Conservation (phyloP, 2,888 invertebrate genomes). For the Entomobrya proxima region DNA sequence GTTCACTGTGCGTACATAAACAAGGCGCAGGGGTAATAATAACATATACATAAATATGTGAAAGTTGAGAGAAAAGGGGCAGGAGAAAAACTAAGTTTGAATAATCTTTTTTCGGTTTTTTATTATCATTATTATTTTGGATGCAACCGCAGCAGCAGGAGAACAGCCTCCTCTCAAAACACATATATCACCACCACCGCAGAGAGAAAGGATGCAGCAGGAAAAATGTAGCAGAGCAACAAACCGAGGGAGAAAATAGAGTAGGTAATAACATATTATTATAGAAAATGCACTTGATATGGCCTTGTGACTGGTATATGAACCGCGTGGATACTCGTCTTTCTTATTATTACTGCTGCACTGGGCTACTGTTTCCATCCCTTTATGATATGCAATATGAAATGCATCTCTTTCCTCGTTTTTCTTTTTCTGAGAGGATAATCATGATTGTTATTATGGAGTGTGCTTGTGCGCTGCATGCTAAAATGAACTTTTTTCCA, state of each 20-base stretch:
- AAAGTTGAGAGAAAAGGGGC: conserved; percentile 52
- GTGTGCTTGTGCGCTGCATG: conserved; percentile 53
- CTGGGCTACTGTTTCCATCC: neutral
- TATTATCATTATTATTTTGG: conserved; percentile 36
- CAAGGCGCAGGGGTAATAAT: conserved; percentile 20
- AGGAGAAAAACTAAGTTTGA: conserved; percentile 47
- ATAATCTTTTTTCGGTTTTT: conserved; percentile 54
- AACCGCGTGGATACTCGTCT: neutral
- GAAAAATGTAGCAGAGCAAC: no score
- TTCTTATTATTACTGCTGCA: neutral
- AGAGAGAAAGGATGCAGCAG: neutral
- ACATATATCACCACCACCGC: neutral
- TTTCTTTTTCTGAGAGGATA: conserved; percentile 29
- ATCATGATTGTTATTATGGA: conserved; percentile 61
- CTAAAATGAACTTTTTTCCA: conserved; percentile 8
- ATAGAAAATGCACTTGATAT: neutral
- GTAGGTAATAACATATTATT: no score
- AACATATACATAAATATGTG: conserved; percentile 6
- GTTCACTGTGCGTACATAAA: conserved; percentile 36
- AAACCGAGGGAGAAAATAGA: no score
- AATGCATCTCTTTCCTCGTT: conserved; percentile 2
- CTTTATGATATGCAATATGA: conserved; percentile 53
- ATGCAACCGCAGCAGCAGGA: conserved; percentile 44
- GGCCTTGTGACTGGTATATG: neutral
- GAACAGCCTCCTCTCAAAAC: neutral